Percentiles rank a stretch among this genome's conserved stretches.
Evolutionary conservation across 2,888 invertebrate genomes (phyloP).

Genomic region (Diaprepes abbreviatus): DNA sequence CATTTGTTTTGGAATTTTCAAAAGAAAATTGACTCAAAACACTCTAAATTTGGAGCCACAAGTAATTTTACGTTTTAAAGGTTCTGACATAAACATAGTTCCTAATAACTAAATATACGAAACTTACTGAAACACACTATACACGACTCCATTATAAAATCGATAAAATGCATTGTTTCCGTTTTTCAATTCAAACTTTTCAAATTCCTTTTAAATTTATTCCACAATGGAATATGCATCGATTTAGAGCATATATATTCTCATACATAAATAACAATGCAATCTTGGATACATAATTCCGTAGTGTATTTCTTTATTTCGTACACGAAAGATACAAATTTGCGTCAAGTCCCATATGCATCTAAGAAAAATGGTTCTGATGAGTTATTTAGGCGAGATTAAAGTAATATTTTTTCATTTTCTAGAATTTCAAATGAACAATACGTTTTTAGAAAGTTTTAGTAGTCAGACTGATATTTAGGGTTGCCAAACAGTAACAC

Average conservation of each 20-base stretch:
- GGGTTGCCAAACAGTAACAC: too few species aligned
- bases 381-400: slow-evolving; percentile 44
- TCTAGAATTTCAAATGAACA: slow-evolving; percentile 15
- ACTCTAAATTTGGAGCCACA: too few species aligned
- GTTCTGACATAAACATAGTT: too few species aligned
- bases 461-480: too few species aligned
- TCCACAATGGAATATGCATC: slow-evolving; percentile 1
- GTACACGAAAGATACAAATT: slow-evolving; percentile 35
- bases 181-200: not conserved
- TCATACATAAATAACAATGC: slow-evolving; percentile 45
- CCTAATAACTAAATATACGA: too few species aligned
- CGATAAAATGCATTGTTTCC: too few species aligned
- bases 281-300: slow-evolving; percentile 43
- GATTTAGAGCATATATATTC: slow-evolving; percentile 35
- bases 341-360: slow-evolving; percentile 37
- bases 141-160: too few species aligned
- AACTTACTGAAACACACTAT: too few species aligned
- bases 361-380: slow-evolving; percentile 33
- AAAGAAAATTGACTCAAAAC: too few species aligned
- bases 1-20: too few species aligned
- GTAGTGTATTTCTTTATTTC: slow-evolving; percentile 28
- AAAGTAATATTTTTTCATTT: slow-evolving; percentile 37
- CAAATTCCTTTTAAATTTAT: not conserved
- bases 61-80: too few species aligned
- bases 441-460: too few species aligned